A percentile compares a stretch with the other conserved stretches of the same genome.
Conservation (phyloP, 2,888 invertebrate species). For the Brachypalpus laphriformis region DNA sequence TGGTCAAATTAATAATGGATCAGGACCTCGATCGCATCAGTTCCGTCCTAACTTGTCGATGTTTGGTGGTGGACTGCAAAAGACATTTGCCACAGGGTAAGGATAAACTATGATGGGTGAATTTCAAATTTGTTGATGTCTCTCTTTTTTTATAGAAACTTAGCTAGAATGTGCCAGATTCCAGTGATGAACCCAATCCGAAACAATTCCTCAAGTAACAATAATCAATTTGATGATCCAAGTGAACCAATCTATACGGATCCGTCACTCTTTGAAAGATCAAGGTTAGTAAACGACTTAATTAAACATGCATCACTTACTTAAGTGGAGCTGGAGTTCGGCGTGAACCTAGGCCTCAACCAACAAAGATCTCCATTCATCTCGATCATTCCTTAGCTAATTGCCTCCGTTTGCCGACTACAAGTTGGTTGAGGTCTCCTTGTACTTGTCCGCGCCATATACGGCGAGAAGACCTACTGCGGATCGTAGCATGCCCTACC, state of each 20-base stretch:
- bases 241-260: constrained; percentile 97
- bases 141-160: constrained; percentile 78
- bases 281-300: constrained; percentile 84
- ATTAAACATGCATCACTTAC: too few species aligned
- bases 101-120: not conserved
- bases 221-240: constrained; percentile 89
- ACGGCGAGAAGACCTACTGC: too few species aligned
- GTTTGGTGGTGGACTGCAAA: constrained; percentile 88
- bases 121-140: not conserved
- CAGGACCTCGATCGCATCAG: constrained; percentile 77
- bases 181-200: constrained; percentile 83
- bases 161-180: constrained; percentile 83
- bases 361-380: too few species aligned
- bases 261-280: constrained; percentile 94
- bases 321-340: too few species aligned
- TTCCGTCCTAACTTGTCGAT: constrained; percentile 84
- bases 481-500: too few species aligned
- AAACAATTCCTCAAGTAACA: constrained; percentile 83
- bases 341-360: too few species aligned
- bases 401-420: too few species aligned
- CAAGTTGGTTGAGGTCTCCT: too few species aligned
- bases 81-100: constrained; percentile 88
- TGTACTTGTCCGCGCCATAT: too few species aligned
- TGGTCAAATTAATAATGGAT: constrained; percentile 79
- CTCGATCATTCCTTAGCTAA: too few species aligned